Base-by-base conservation (phyloP, 2,113 vertebrate genomes). In the Nothocercus julius region DNA sequence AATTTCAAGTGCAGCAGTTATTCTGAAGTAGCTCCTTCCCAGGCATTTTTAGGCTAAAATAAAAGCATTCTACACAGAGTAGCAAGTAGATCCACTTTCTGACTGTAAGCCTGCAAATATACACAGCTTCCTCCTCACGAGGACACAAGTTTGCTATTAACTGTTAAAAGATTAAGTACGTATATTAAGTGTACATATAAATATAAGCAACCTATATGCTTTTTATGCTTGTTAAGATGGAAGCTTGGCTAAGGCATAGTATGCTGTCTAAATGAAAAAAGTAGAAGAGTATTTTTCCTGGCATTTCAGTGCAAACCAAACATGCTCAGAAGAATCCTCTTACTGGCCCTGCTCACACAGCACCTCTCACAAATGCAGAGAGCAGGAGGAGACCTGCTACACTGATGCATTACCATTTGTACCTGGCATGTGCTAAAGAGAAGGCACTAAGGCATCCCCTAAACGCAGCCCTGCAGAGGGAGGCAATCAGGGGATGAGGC, bases 241-340 rank as follows among this genome's bases (percentile, higher is more conserved):
- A 18, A 78, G 22, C 25, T 59, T 70, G 36, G 25, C 61, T 93
- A 89, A 75, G 47, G 61, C 30, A 90, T 42, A 47, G 66, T 10
- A 66, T 13, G 28, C 34, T 32, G 83, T 13, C 12, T 49, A 30
- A 83, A 11, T 38, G 38, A 21, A 66, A 87, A 76, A 44, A 44
- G 25, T 1, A 0, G 13, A 72, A 30, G 18, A 42, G 14, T n/a
- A 53, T 30, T 64, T 82, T 10, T 22, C 9, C 17, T 47, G 47
- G 32, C n/a, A 85, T 76, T 89, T 85, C 34, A 62, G 17, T 32
- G 25, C 7, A 13, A 72, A 82, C 42, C 44, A 59, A 59, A 38
- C 54, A 9, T 2, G 13, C 15, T 77, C 36, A 45, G 51, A 74
- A 81, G 51, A 85, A 69, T 82, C 40, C 25, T 74, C 51, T 67